These are phyloP conservation scores for Cryptoblepharus egeriae DNA, from an alignment of 2,797 vertebrate genomes.

Conservation along the genomic window DNA sequence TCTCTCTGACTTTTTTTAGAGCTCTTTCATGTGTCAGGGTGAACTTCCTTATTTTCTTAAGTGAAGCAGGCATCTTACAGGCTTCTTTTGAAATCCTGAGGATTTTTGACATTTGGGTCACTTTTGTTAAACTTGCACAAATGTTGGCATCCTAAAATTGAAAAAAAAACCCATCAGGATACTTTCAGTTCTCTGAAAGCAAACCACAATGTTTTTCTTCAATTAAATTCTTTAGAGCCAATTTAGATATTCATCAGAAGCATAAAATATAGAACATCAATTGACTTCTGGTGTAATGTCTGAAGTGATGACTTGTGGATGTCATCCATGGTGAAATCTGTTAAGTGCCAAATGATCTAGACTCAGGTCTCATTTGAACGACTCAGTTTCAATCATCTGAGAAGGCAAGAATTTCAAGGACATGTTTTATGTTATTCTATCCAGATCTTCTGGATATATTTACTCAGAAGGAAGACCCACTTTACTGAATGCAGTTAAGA, in stretches of 20 bases:
- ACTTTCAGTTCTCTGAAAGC: conserved; percentile 64
- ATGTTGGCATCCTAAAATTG: conserved; percentile 65
- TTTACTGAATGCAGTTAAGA: not conserved
- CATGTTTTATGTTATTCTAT: not conserved
- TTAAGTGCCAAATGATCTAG: not conserved
- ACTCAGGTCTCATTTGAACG: not conserved
- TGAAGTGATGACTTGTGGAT: not conserved
- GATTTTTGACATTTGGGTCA: conserved; percentile 67
- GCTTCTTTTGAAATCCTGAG: conserved; percentile 72
- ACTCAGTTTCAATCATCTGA: not conserved
- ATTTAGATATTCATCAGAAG: not conserved
- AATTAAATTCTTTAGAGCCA: not conserved
- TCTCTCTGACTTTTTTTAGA: conserved; percentile 63
- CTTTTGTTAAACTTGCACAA: conserved; percentile 69
- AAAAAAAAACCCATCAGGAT: conserved; percentile 60
- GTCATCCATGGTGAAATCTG: not conserved
- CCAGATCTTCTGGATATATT: not conserved
- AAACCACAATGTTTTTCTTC: conserved; percentile 45
- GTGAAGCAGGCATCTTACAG: conserved; percentile 61
- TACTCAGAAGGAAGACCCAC: not conserved
- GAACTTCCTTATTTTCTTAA: conserved; percentile 67
- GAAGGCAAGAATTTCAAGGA: not conserved
- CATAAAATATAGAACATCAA: not conserved
- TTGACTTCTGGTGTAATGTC: conserved; percentile 5
- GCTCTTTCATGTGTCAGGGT: conserved; percentile 42